These are phyloP conservation scores for Cassiopea xamachana DNA, from an alignment of 30 jellyfish, hydroid and myxozoan genomes.

Conservation along the genomic window DNA sequence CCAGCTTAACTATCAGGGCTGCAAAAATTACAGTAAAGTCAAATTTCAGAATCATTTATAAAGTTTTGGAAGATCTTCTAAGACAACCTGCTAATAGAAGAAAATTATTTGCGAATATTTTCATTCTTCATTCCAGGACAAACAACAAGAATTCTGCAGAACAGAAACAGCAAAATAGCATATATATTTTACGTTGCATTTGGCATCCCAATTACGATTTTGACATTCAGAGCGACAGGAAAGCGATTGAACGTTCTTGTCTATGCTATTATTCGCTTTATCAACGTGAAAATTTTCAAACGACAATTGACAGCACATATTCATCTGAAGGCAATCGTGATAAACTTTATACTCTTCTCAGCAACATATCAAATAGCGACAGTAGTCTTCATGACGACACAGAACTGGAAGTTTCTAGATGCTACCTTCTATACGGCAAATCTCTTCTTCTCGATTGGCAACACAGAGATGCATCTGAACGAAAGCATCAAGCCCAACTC, in stretches of 20 bases:
- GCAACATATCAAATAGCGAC: conserved; percentile 68
- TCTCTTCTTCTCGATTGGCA: conserved; percentile 85
- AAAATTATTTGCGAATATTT: no score
- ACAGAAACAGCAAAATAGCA: conserved; percentile 82
- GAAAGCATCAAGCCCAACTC: conserved; percentile 69
- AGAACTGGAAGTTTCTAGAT: conserved; percentile 82
- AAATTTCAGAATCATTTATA: no score
- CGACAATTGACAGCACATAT: conserved; percentile 92
- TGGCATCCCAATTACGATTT: conserved; percentile 88
- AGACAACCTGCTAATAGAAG: no score
- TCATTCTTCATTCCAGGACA: conserved; percentile 66
- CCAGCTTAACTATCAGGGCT: no score
- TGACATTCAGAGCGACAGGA: conserved; percentile 99
- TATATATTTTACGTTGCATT: conserved; percentile 88
- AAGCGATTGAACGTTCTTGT: conserved; percentile 89
- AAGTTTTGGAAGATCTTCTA: no score
- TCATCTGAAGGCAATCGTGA: conserved; percentile 86
- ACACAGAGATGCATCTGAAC: conserved; percentile 81
- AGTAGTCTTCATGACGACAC: conserved; percentile 81
- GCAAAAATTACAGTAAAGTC: no score
- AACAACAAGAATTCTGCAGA: conserved; percentile 85
- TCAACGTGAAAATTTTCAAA: conserved; percentile 86
- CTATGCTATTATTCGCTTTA: conserved; percentile 86
- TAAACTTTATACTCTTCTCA: conserved; percentile 75
- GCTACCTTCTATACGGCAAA: conserved; percentile 79